Evolutionary conservation across 2,888 invertebrate species (phyloP), one percentile per base, ranked within the genome.

Genomic region (Eupithecia pulchellata): DNA sequence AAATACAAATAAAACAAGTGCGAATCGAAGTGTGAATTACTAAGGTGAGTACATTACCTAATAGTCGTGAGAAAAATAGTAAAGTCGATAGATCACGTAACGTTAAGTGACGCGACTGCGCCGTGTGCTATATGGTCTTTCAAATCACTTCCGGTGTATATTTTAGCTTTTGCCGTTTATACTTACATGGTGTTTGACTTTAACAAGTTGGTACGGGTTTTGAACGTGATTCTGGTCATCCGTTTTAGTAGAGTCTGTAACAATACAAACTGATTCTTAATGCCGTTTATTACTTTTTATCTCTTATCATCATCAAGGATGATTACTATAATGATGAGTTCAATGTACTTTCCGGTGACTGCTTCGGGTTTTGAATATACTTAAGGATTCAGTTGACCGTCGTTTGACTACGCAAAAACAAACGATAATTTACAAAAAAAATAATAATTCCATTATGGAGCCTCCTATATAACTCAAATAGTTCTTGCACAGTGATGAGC

Each of bases 41-140:
- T 74, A 66, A 47, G 77, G 58, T 74, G 69, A 68, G 65, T 65
- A 39, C 32, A 79, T 88, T 87, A 84, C 78, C 80, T 82, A 87
- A 88, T 77, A 67, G 71, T 78, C 84, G 85, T 88, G 87, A 84
- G 88, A 88, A 86, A 82, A 83, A 80, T 79, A 75, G 81, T 78
- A 77, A 77, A 82, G 80, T 78, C 77, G 80, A 77, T 78, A 74
- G 76, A 79, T 75, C 78, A 84, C 82, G 83, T 83, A 87, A 86
- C 65, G 47, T 47, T 25, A 70, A 71, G 66, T 73, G 74, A 70
- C 64, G 72, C 66, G 74, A 74, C 76, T 79, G 79, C 74, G 79
- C 77, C 71, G 77, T 79, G 79, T 74, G 79, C 77, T 71, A 67
- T 77, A 75, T 75, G 77, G 82, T 79, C 78, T 81, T 81, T 78